These are phyloP conservation scores for Oxyscelio sp. DNA, from an alignment of 2,888 invertebrate species.

Conservation along the genomic window DNA sequence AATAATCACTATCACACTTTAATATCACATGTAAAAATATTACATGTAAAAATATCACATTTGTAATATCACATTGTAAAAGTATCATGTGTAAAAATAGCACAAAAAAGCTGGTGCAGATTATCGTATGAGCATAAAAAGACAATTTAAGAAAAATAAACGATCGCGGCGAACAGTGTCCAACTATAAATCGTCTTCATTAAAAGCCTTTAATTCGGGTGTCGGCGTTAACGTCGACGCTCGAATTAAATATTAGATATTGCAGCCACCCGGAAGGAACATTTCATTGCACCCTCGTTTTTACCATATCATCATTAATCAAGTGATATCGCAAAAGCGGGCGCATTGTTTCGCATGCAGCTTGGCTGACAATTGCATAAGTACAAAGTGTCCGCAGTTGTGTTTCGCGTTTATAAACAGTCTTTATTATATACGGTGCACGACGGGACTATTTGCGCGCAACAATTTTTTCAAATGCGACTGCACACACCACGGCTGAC, in stretches of 20 bases:
- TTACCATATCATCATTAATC: constrained; percentile 40
- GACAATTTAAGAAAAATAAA: constrained; percentile 75
- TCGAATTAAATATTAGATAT: constrained; percentile 46
- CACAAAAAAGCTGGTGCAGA: not conserved
- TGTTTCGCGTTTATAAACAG: constrained; percentile 44
- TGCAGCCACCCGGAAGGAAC: constrained; percentile 12
- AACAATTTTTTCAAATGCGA: constrained; percentile 57
- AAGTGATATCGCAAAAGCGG: not conserved
- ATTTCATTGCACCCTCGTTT: constrained; percentile 24
- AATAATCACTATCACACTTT: too few species aligned
- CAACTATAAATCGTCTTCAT: constrained; percentile 84
- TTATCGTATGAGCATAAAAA: constrained; percentile 16
- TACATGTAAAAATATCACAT: too few species aligned
- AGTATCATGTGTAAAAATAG: too few species aligned
- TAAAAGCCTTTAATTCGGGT: constrained; percentile 64
- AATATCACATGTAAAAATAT: too few species aligned
- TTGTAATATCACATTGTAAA: too few species aligned
- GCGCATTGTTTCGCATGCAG: constrained; percentile 20
- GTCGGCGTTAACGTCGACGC: constrained; percentile 14
- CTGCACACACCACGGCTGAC: constrained; percentile 8
- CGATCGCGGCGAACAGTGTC: constrained; percentile 80
- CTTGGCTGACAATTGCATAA: constrained; percentile 35
- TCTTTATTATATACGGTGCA: constrained; percentile 45
- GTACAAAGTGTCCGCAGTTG: constrained; percentile 34
- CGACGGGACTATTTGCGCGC: constrained; percentile 43